phyloP scores from a whole-genome alignment of 2,113 vertebrate genomes.

The Calyptommatus sinebrachiatus region DNA sequence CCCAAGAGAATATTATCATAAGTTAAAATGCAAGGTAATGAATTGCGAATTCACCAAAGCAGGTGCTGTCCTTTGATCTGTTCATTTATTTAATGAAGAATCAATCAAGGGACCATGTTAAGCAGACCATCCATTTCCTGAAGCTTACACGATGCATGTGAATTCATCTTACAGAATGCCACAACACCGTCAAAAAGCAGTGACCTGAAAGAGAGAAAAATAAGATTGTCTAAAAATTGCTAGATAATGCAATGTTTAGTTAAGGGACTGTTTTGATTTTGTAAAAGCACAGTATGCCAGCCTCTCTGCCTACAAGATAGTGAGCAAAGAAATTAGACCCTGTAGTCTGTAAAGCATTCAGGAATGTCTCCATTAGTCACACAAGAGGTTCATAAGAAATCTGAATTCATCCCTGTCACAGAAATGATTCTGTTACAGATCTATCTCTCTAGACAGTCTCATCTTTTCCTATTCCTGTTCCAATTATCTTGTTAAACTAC shows the following conservation, averaged over 20 bases:
- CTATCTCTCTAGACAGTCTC: slow-evolving; percentile 28
- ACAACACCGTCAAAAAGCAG: slow-evolving; percentile 17
- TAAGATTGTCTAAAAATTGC: slow-evolving; percentile 31
- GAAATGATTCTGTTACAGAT: slow-evolving; percentile 27
- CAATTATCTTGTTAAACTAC: slow-evolving; percentile 26
- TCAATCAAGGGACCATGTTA: slow-evolving; percentile 29
- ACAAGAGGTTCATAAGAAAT: slow-evolving; percentile 15
- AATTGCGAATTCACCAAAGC: slow-evolving; percentile 17
- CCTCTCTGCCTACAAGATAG: slow-evolving; percentile 22
- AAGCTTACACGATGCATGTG: background rate
- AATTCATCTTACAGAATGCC: slow-evolving; percentile 14
- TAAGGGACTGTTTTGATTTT: background rate
- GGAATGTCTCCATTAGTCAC: slow-evolving; percentile 17
- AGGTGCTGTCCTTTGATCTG: background rate
- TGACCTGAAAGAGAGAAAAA: background rate
- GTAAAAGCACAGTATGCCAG: slow-evolving; percentile 14
- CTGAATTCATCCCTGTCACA: slow-evolving; percentile 40
- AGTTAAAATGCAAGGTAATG: slow-evolving; percentile 40
- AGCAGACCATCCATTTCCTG: slow-evolving; percentile 25
- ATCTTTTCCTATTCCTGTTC: slow-evolving; percentile 36
- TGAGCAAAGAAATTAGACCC: slow-evolving; percentile 45
- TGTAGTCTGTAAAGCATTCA: slow-evolving; percentile 39
- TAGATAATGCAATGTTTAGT: slow-evolving; percentile 25
- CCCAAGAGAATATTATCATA: slow-evolving; percentile 22
- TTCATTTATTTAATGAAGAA: background rate